Evolutionary conservation across 2,888 invertebrate species (phyloP).

Genomic region (Xiphydria camelus): DNA sequence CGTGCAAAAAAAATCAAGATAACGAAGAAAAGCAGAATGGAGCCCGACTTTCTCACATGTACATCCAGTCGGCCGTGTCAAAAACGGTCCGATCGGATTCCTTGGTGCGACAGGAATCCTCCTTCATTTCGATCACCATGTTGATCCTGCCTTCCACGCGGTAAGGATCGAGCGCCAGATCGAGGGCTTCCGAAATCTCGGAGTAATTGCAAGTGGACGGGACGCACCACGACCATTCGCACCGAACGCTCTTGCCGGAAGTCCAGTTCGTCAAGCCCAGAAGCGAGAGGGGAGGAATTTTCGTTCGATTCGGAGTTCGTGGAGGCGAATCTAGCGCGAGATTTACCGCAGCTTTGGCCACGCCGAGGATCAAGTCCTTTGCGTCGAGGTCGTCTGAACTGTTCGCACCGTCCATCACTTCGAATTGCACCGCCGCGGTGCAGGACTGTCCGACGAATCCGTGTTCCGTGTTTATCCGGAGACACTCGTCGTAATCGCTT

Average conservation of each 20-base stretch:
- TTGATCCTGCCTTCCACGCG: conserved; percentile 38
- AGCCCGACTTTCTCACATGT: conserved; percentile 1
- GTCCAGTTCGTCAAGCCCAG: conserved; percentile 2
- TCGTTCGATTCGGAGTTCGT: too few relatives aligned
- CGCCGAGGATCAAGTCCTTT: too few relatives aligned
- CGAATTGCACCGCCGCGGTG: conserved; percentile 62
- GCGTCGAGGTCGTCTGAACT: conserved; percentile 23
- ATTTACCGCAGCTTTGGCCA: too few relatives aligned
- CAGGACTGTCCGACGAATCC: conserved; percentile 69
- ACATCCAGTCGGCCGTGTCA: too few relatives aligned
- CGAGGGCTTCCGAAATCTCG: conserved; percentile 40
- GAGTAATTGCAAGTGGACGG: conserved; percentile 45
- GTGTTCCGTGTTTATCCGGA: conserved; percentile 58
- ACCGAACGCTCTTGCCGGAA: conserved; percentile 3
- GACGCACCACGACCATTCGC: conserved; percentile 50
- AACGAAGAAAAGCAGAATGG: conserved; percentile 8
- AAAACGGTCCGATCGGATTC: too few relatives aligned
- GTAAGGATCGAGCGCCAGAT: conserved; percentile 38
- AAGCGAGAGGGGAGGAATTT: too few relatives aligned
- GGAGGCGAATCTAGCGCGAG: too few relatives aligned
- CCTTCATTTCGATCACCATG: conserved; percentile 33
- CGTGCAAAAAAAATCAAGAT: neutral
- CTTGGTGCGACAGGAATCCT: conserved; percentile 38
- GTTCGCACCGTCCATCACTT: conserved; percentile 27
- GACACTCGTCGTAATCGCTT: conserved; percentile 77